Conservation (phyloP, 2,797 vertebrate genomes). For the Nyctalus aviator region DNA sequence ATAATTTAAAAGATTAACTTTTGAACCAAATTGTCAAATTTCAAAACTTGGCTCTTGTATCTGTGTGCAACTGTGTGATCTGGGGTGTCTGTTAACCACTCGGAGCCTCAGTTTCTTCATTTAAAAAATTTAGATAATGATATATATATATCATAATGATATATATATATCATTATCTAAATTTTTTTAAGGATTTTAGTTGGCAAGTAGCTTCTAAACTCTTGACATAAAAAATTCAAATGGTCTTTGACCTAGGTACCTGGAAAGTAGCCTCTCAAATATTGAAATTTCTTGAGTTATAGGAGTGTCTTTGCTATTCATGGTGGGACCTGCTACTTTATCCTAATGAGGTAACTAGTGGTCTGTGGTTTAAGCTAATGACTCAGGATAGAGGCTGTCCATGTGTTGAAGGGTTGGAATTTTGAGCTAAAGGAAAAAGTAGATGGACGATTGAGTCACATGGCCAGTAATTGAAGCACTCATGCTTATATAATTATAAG, state of each 20-base stretch:
- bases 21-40: background rate
- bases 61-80: background rate
- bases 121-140: too few relatives aligned
- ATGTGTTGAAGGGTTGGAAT: background rate
- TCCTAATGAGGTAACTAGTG: background rate
- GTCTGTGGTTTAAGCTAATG: background rate
- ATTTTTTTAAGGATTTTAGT: background rate
- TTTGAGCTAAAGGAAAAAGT: background rate
- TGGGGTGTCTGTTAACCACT: background rate
- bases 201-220: background rate
- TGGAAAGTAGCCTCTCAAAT: background rate
- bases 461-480: background rate
- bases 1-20: background rate
- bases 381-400: background rate
- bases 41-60: background rate
- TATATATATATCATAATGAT: too few relatives aligned
- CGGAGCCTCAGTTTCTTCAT: too few relatives aligned
- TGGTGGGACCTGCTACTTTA: background rate
- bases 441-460: background rate
- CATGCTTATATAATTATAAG: too few relatives aligned
- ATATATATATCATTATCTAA: too few relatives aligned
- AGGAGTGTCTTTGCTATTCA: background rate
- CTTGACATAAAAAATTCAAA: background rate
- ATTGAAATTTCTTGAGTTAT: background rate
- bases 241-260: background rate